These are phyloP conservation scores for Tapirus terrestris DNA, from an alignment of 2,113 vertebrate species.

Conservation along the genomic window DNA sequence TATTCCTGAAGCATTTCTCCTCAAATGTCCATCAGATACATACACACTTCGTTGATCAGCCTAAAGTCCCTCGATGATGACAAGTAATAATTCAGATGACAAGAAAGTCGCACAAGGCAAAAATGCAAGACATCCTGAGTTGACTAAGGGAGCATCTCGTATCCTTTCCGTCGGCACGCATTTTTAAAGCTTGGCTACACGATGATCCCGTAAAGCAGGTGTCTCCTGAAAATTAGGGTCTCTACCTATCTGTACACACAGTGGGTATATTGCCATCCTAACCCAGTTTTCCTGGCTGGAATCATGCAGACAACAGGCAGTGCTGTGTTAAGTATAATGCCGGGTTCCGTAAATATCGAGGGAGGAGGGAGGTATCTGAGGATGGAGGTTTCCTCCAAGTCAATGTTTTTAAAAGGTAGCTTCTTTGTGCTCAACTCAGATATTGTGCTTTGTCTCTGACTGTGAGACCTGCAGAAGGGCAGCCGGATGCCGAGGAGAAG, in stretches of 20 bases:
- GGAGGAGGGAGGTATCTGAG: constrained; percentile 20
- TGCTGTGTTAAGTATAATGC: not conserved
- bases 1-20: constrained; percentile 79
- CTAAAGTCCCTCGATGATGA: constrained; percentile 76
- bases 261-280: not conserved
- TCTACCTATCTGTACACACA: constrained; percentile 59
- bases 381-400: constrained; percentile 53
- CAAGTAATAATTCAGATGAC: constrained; percentile 79
- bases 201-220: not conserved
- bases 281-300: not conserved
- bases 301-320: not conserved
- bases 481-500: constrained; percentile 33
- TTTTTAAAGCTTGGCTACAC: constrained; percentile 11
- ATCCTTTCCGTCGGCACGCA: not conserved
- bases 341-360: not conserved
- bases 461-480: constrained; percentile 44
- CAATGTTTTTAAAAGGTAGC: constrained; percentile 68
- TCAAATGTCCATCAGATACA: constrained; percentile 72
- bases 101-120: not conserved
- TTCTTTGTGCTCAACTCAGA: constrained; percentile 74
- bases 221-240: not conserved
- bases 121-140: not conserved
- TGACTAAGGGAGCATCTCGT: not conserved
- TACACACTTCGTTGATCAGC: constrained; percentile 80
- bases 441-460: constrained; percentile 72